These are phyloP conservation scores for Fistularia tabacaria DNA, from an alignment of 2,797 vertebrate genomes.

Conservation along the genomic window DNA sequence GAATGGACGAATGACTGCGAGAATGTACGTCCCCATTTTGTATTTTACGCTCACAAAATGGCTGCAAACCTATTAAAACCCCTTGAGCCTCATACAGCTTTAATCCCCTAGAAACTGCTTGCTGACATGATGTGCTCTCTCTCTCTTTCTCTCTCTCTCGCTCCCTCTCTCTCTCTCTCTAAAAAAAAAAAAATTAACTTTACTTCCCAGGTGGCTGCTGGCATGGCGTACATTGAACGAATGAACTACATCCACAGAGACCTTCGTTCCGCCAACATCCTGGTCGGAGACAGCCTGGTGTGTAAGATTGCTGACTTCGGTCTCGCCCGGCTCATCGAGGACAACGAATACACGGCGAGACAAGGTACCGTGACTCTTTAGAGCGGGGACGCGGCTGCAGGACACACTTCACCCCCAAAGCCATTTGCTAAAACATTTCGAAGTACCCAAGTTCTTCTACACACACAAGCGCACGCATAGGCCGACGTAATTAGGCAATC, in stretches of 20 bases:
- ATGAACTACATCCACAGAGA: constrained; percentile 99
- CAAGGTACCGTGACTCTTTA: constrained; percentile 78
- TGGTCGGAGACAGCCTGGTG: constrained; percentile 94
- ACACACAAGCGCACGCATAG: background rate
- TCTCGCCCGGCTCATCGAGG: constrained; percentile 94
- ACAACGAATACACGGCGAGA: constrained; percentile 97
- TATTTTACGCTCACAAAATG: background rate
- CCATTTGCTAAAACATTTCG: constrained; percentile 8
- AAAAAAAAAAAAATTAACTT: constrained; percentile 8
- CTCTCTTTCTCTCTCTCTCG: too few relatives aligned
- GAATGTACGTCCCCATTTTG: too few relatives aligned
- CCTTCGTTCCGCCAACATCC: constrained; percentile 94
- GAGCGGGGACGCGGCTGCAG: background rate
- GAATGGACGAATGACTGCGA: too few relatives aligned
- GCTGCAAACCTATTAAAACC: too few relatives aligned
- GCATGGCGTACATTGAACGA: constrained; percentile 98
- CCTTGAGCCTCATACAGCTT: constrained; percentile 6
- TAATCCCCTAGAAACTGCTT: constrained; percentile 19
- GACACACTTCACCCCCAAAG: background rate
- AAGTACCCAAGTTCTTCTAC: constrained; percentile 10
- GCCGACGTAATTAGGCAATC: constrained; percentile 13
- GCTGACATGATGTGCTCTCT: constrained; percentile 5
- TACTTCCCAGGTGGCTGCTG: constrained; percentile 87
- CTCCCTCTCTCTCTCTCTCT: constrained; percentile 2
- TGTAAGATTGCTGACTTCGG: constrained; percentile 99